These are phyloP conservation scores for Sminthurinus aureus DNA, from an alignment of 2,888 invertebrate species.

Conservation along the genomic window DNA sequence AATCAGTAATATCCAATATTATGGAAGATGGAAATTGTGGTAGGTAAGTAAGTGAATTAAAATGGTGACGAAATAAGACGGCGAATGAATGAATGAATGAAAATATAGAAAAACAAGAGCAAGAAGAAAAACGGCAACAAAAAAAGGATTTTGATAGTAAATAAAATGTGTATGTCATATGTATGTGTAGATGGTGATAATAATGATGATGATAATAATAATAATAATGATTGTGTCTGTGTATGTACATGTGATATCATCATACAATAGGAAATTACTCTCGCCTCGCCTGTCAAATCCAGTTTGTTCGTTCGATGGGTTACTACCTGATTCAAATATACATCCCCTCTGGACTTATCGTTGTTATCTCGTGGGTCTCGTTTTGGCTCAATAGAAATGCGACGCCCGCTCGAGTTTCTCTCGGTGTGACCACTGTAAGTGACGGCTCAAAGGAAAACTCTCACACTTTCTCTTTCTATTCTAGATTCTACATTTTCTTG, in stretches of 20 bases:
- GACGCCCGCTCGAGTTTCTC: constrained; percentile 90
- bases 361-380: constrained; percentile 96
- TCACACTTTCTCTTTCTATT: not conserved
- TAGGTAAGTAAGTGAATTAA: too few relatives aligned
- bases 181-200: too few relatives aligned
- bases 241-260: constrained; percentile 28
- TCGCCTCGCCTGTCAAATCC: constrained; percentile 93
- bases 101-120: too few relatives aligned
- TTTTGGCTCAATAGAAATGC: constrained; percentile 92
- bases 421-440: constrained; percentile 86
- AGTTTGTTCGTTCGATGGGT: constrained; percentile 97
- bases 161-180: too few relatives aligned
- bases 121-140: too few relatives aligned
- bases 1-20: too few relatives aligned
- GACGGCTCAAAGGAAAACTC: not conserved
- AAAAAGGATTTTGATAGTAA: too few relatives aligned
- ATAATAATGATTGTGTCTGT: constrained; percentile 5
- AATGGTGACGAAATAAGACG: too few relatives aligned
- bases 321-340: constrained; percentile 99
- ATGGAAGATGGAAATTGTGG: too few relatives aligned
- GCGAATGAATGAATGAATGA: too few relatives aligned
- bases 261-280: constrained; percentile 85
- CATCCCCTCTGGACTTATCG: constrained; percentile 96
- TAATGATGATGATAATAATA: too few relatives aligned
- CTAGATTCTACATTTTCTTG: constrained; percentile 1